Conservation (phyloP, 2,888 invertebrate genomes). For the Smittia aterrima region DNA sequence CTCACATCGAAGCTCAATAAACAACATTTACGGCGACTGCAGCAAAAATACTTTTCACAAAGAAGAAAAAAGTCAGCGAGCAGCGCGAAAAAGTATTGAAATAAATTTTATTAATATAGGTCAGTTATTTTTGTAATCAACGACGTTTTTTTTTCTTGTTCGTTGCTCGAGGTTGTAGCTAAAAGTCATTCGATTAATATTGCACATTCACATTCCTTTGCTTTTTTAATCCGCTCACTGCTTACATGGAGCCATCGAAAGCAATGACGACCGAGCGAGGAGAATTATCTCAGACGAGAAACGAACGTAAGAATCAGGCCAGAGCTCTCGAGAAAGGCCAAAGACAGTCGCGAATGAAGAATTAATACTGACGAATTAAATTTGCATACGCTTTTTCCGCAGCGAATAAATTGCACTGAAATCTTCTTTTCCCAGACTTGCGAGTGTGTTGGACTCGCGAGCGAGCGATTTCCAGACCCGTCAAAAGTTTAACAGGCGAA, state of each 20-base stretch:
- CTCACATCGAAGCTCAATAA: conserved; percentile 25
- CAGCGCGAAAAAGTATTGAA: conserved; percentile 27
- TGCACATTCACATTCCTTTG: background rate
- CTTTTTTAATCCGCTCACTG: background rate
- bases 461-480: no score
- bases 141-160: background rate
- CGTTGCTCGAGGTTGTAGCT: background rate
- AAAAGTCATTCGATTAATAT: conserved; percentile 4
- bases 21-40: conserved; percentile 22
- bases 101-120: conserved; percentile 33
- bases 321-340: background rate
- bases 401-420: background rate
- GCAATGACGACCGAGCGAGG: background rate
- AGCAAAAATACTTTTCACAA: background rate
- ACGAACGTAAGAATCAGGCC: background rate
- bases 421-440: background rate
- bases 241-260: no score
- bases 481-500: no score
- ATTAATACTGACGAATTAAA: conserved; percentile 2
- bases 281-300: background rate
- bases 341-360: background rate
- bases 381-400: background rate
- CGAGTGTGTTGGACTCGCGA: background rate
- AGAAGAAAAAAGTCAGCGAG: background rate
- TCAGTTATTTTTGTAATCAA: conserved; percentile 41